These are phyloP conservation scores for Oligia strigilis DNA, from an alignment of 2,888 invertebrate species.

Conservation along the genomic window DNA sequence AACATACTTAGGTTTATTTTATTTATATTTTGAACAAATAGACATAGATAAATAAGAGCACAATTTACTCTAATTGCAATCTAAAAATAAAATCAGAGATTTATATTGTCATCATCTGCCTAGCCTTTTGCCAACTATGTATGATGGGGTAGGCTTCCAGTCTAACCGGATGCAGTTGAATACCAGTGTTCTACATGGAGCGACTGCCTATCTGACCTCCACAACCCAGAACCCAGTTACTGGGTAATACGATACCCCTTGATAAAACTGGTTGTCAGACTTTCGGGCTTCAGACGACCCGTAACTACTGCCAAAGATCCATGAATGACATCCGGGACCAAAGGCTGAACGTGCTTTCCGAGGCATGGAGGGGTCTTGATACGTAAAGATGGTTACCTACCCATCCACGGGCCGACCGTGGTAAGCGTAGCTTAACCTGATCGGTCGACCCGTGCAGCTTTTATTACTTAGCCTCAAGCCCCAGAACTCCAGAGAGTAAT, in stretches of 20 bases:
- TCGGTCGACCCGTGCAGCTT: too few relatives aligned
- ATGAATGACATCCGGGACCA: not conserved
- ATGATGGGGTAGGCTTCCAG: too few relatives aligned
- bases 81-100: not conserved
- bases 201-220: not conserved
- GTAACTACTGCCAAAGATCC: not conserved
- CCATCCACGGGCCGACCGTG: not conserved
- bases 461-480: not conserved
- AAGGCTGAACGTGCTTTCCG: not conserved
- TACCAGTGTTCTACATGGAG: not conserved
- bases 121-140: not conserved
- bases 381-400: not conserved
- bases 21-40: slow-evolving; percentile 20
- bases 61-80: not conserved
- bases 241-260: not conserved
- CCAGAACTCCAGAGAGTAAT: not conserved
- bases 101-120: not conserved
- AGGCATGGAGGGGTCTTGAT: not conserved
- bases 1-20: slow-evolving; percentile 21
- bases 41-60: not conserved
- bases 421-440: not conserved
- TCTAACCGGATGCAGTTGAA: too few relatives aligned
- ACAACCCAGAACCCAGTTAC: not conserved
- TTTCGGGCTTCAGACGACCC: not conserved
- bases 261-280: not conserved